A percentile compares a stretch with the other conserved stretches of the same genome.
Conservation (phyloP, 2,113 vertebrate genomes). For the Polyodon spathula region DNA sequence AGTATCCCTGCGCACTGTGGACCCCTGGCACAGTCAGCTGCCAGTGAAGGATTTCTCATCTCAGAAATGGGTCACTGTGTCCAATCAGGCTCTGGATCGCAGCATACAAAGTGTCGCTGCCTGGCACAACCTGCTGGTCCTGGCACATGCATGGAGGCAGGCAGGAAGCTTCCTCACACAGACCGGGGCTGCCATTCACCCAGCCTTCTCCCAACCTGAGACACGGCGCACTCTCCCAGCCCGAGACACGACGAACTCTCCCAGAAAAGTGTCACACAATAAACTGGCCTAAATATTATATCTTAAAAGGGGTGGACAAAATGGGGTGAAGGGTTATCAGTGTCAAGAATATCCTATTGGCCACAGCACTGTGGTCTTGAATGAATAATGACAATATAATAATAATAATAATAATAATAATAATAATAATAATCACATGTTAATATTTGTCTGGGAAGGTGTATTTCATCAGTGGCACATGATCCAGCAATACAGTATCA, state of each 20-base stretch:
- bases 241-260: constrained; percentile 35
- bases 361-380: too few species aligned
- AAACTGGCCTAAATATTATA: too few species aligned
- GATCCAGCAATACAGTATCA: too few species aligned
- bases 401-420: too few species aligned
- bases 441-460: too few species aligned
- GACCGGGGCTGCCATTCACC: constrained; percentile 41
- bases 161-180: constrained; percentile 18
- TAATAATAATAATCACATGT: too few species aligned
- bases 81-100: constrained; percentile 47
- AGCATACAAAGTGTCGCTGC: constrained; percentile 25
- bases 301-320: too few species aligned
- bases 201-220: constrained; percentile 51
- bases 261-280: constrained; percentile 14
- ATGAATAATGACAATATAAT: too few species aligned
- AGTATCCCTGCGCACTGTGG: neutral
- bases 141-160: constrained; percentile 26
- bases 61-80: constrained; percentile 50
- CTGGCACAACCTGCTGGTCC: constrained; percentile 52
- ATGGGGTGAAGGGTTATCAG: too few species aligned
- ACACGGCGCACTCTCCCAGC: constrained; percentile 28
- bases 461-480: too few species aligned
- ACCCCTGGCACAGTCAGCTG: constrained; percentile 19
- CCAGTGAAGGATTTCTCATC: constrained; percentile 33
- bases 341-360: too few species aligned